Evolutionary conservation across 2,113 vertebrate genomes (phyloP).

Genomic region (Spizaetus ornatus): DNA sequence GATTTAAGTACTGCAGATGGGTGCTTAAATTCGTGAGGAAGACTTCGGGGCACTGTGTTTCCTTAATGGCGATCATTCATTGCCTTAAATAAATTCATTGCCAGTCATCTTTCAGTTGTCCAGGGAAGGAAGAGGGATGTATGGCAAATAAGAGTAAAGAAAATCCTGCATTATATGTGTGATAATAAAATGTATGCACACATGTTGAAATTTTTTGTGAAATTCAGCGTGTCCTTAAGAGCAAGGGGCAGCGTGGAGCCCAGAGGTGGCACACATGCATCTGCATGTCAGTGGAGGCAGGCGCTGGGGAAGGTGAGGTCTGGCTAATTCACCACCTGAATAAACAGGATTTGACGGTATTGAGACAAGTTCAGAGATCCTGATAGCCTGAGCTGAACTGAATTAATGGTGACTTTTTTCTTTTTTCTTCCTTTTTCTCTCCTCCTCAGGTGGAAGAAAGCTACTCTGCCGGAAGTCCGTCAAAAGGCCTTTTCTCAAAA

Average conservation of each 20-base stretch:
- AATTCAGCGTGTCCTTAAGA: neutral
- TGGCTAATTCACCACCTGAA: neutral
- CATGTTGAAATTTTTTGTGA: neutral
- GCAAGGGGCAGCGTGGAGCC: neutral
- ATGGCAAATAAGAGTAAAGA: neutral
- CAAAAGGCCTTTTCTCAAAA: constrained; percentile 84
- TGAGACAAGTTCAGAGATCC: neutral
- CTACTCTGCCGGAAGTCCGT: constrained; percentile 77
- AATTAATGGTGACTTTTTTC: neutral
- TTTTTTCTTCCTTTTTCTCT: neutral
- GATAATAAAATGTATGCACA: neutral
- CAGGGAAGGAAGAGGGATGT: fast-evolving
- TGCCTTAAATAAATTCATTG: neutral
- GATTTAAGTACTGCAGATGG: neutral
- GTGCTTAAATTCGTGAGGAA: neutral
- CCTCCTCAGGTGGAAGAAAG: constrained; percentile 77
- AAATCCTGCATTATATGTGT: neutral
- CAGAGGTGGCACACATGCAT: neutral
- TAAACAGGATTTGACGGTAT: neutral
- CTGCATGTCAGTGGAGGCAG: fast-evolving
- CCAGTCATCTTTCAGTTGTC: neutral
- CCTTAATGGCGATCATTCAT: neutral
- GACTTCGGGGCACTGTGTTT: neutral
- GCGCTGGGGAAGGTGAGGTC: neutral
- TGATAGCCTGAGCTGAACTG: neutral